Evolutionary conservation across 2,113 vertebrate genomes (phyloP).

Genomic region (Daphoenositta chrysoptera): DNA sequence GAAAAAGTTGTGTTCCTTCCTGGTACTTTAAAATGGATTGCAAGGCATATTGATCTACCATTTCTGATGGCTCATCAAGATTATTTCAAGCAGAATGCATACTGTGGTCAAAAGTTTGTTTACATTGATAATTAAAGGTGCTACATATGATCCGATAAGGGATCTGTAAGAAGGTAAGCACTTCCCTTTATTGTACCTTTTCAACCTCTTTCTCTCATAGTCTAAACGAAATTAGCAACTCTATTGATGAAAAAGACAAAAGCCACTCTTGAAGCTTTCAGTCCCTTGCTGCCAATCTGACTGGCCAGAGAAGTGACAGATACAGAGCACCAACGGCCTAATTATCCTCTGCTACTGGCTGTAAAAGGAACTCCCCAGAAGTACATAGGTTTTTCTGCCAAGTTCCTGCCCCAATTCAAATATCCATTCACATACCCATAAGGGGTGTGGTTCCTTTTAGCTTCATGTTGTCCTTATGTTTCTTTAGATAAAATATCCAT

Average conservation of each 20-base stretch:
- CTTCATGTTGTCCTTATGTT: neutral
- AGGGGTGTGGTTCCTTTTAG: neutral
- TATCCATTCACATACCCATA: neutral
- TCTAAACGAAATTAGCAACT: neutral
- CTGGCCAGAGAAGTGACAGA: neutral
- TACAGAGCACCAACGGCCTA: neutral
- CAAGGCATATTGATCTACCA: neutral
- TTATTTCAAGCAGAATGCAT: conserved; percentile 17
- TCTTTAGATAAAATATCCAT: neutral
- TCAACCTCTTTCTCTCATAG: neutral
- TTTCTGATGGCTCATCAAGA: neutral
- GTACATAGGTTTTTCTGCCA: neutral
- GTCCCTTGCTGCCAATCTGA: neutral
- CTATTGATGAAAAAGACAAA: neutral
- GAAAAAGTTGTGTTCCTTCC: neutral
- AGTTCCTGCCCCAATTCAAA: neutral
- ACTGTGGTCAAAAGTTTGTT: neutral
- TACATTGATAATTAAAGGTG: neutral
- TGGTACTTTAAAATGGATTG: neutral
- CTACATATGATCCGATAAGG: neutral
- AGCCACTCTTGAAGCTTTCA: neutral
- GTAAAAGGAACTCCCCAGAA: neutral
- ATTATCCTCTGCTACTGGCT: neutral
- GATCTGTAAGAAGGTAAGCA: neutral
- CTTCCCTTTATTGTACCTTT: neutral